Evolutionary conservation across 2,888 invertebrate species (phyloP).

Genomic region (Lypha dubia): DNA sequence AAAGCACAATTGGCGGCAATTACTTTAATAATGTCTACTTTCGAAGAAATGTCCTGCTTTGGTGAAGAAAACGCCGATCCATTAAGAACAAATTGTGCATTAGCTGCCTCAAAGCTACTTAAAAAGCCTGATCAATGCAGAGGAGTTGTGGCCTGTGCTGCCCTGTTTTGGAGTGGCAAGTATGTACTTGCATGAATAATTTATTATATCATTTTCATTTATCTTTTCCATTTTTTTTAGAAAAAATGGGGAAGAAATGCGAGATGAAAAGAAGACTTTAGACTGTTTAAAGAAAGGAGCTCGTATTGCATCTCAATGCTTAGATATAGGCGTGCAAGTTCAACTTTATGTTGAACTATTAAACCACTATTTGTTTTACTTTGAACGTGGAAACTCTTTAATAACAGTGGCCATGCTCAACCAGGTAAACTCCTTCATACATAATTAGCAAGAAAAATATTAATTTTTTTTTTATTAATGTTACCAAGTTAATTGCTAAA

Average conservation of each 20-base stretch:
- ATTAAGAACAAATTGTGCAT: slow-evolving; percentile 96
- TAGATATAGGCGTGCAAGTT: slow-evolving; percentile 98
- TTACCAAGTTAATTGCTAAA: slow-evolving; percentile 92
- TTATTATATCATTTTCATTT: too few relatives aligned
- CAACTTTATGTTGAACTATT: slow-evolving; percentile 97
- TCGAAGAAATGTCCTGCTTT: slow-evolving; percentile 97
- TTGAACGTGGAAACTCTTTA: slow-evolving; percentile 91
- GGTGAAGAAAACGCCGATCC: slow-evolving; percentile 98
- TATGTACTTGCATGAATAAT: slow-evolving; percentile 74
- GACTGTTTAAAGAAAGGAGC: slow-evolving; percentile 98
- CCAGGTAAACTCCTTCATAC: slow-evolving; percentile 82
- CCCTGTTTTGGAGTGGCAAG: slow-evolving; percentile 98
- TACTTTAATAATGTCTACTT: slow-evolving; percentile 96
- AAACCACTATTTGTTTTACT: slow-evolving; percentile 96
- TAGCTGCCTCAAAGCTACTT: slow-evolving; percentile 96
- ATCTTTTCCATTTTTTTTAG: slow-evolving; percentile 71
- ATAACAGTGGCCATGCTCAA: slow-evolving; percentile 85
- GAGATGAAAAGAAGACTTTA: slow-evolving; percentile 94
- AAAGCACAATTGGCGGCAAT: slow-evolving; percentile 98
- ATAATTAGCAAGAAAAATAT: not conserved
- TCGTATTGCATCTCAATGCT: slow-evolving; percentile 97
- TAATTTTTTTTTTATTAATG: slow-evolving; percentile 28
- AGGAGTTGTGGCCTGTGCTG: slow-evolving; percentile 96
- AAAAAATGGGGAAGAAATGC: slow-evolving; percentile 86
- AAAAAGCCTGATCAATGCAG: slow-evolving; percentile 99